Conservation (phyloP, 2,113 vertebrate species). For the Hiodon tergisus region DNA sequence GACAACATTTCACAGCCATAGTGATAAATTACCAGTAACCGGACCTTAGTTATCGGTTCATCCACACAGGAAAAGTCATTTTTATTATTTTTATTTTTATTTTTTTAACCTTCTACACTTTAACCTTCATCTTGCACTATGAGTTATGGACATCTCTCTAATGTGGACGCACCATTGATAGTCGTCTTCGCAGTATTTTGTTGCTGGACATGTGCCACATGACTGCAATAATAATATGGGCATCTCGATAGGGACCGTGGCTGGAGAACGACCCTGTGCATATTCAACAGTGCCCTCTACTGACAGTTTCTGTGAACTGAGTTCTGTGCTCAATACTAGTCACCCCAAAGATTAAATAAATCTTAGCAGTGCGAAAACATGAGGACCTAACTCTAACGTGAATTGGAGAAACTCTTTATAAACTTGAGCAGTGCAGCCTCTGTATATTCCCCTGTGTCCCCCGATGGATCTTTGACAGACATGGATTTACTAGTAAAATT, state of each 20-base stretch:
- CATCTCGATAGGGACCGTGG: constrained; percentile 35
- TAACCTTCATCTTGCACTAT: too few relatives aligned
- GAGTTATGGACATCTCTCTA: too few relatives aligned
- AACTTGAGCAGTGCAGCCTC: neutral
- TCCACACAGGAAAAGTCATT: too few relatives aligned
- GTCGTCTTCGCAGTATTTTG: constrained; percentile 33
- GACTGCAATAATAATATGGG: constrained; percentile 67
- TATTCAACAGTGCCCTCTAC: constrained; percentile 64
- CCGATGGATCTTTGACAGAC: too few relatives aligned
- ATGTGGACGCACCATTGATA: too few relatives aligned
- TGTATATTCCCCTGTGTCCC: neutral
- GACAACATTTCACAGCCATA: neutral
- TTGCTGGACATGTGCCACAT: constrained; percentile 59
- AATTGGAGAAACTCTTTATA: neutral
- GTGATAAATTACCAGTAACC: too few relatives aligned
- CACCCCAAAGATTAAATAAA: too few relatives aligned
- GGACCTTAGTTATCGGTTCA: too few relatives aligned
- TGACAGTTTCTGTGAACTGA: constrained; percentile 27
- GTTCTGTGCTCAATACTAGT: neutral
- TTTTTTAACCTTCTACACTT: too few relatives aligned
- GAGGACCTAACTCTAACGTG: neutral
- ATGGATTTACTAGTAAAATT: constrained; percentile 2
- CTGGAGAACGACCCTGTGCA: constrained; percentile 19
- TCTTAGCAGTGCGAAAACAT: too few relatives aligned
- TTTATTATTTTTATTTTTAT: too few relatives aligned